Evolutionary conservation across 2,797 vertebrate species (phyloP).

Genomic region (Anolis apletophallus): DNA sequence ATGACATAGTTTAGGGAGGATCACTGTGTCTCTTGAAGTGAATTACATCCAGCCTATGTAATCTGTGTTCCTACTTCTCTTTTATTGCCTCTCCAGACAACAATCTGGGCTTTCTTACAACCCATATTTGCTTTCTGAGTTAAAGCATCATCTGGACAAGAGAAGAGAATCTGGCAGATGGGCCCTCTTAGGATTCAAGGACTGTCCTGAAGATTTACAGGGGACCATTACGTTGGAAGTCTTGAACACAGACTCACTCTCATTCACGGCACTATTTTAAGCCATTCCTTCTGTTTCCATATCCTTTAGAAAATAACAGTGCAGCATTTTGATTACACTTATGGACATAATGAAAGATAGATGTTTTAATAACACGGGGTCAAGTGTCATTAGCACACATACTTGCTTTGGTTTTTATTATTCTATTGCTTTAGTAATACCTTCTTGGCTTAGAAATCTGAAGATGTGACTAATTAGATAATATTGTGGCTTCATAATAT

Average conservation of each 20-base stretch:
- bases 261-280: background rate
- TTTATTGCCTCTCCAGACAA: background rate
- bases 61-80: background rate
- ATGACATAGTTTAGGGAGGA: too few species aligned
- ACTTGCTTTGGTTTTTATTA: background rate
- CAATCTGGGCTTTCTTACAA: background rate
- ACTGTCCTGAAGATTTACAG: background rate
- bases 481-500: background rate
- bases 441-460: background rate
- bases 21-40: background rate
- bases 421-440: background rate
- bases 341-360: background rate
- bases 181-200: background rate
- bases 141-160: background rate
- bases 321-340: background rate
- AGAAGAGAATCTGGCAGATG: background rate
- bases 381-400: background rate
- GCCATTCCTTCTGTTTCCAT: background rate
- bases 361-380: constrained; percentile 10
- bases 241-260: background rate
- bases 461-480: background rate
- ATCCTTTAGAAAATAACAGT: background rate
- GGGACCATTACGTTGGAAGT: background rate
- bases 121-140: background rate
- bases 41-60: background rate